These are phyloP conservation scores for Leptobrachium ailaonicum DNA, from an alignment of 2,113 vertebrate species.

Conservation along the genomic window DNA sequence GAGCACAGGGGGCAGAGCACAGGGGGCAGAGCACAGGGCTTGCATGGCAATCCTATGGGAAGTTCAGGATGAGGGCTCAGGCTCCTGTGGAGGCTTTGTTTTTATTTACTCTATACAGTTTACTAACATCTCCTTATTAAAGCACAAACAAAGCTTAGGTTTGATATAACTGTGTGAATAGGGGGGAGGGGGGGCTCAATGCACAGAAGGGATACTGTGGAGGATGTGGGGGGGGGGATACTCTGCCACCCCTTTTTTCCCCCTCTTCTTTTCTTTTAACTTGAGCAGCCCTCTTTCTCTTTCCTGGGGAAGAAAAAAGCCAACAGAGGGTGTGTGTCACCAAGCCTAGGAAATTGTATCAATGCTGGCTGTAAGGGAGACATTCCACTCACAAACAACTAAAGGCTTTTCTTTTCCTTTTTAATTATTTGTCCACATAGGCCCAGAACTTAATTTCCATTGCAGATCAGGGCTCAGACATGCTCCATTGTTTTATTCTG, in stretches of 20 bases:
- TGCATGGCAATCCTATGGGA: no score
- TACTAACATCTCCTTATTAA: no score
- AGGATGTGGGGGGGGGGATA: conserved; percentile 31
- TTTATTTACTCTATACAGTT: no score
- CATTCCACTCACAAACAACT: conserved; percentile 61
- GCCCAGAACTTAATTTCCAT: conserved; percentile 14
- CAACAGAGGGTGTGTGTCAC: conserved; percentile 65
- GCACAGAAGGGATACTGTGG: background rate
- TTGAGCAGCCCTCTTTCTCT: conserved; percentile 54
- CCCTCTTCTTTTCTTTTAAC: conserved; percentile 39
- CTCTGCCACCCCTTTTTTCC: conserved; percentile 55
- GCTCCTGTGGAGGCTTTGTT: no score
- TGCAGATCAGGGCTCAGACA: background rate
- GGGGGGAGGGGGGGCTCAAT: background rate
- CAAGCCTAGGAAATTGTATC: conserved; percentile 76
- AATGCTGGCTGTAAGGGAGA: conserved; percentile 58
- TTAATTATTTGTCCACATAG: conserved; percentile 58
- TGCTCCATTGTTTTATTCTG: conserved; percentile 24
- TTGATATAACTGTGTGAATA: background rate
- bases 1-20: no score
- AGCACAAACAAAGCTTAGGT: no score
- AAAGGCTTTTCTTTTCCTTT: conserved; percentile 51
- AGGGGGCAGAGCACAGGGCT: no score
- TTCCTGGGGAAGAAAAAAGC: conserved; percentile 24
- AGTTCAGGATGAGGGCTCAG: no score